Conservation (phyloP, 2,888 invertebrate genomes). For the Exocentrus adspersus region DNA sequence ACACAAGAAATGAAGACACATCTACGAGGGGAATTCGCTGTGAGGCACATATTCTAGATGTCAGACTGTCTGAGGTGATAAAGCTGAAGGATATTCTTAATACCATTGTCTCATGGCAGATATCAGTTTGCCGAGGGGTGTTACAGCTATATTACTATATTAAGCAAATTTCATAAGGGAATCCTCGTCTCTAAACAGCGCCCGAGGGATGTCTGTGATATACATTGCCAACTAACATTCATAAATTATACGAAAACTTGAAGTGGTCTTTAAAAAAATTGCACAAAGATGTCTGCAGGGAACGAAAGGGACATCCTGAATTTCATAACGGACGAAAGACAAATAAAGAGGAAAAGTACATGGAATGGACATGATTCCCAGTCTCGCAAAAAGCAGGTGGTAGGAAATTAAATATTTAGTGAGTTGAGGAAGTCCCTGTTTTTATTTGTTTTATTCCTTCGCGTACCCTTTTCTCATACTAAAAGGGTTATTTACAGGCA, state of each 20-base stretch:
- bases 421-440: background rate
- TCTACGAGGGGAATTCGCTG: no score
- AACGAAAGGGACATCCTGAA: background rate
- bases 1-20: no score
- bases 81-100: constrained; percentile 3
- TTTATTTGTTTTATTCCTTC: no score
- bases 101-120: background rate
- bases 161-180: background rate
- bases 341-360: background rate
- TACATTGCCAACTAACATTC: background rate
- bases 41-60: background rate
- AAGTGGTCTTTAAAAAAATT: background rate
- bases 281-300: background rate
- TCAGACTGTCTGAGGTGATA: background rate
- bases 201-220: background rate
- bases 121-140: background rate
- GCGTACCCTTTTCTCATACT: no score
- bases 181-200: background rate
- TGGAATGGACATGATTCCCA: background rate
- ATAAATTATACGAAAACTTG: background rate
- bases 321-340: background rate
- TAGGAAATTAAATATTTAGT: background rate
- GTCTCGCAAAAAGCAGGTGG: background rate
- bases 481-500: no score
- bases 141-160: background rate